phyloP scores from a whole-genome alignment of 2,797 vertebrate genomes.

The Capromys pilorides region DNA sequence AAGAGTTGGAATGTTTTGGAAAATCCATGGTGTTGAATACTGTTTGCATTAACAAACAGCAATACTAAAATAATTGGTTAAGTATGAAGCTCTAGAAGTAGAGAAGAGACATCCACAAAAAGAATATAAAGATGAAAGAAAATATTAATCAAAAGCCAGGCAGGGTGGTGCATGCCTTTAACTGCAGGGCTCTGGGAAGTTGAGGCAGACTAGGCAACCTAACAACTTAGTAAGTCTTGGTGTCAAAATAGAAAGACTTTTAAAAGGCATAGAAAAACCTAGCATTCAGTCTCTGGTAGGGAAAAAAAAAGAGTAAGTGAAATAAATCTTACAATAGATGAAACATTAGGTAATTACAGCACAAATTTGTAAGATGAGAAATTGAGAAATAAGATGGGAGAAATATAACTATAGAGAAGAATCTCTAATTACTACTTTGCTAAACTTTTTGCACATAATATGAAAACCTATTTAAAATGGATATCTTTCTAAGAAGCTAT shows the following conservation, averaged over 20 bases:
- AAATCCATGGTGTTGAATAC: background rate
- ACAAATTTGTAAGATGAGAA: background rate
- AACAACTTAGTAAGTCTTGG: background rate
- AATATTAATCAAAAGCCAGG: background rate
- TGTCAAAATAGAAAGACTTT: background rate
- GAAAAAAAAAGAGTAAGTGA: background rate
- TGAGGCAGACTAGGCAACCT: background rate
- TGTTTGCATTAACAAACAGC: background rate
- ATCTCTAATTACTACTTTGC: background rate
- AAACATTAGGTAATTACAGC: background rate
- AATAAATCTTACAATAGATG: background rate
- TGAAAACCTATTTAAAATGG: background rate
- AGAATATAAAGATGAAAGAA: constrained; percentile 29
- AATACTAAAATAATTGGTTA: constrained; percentile 3
- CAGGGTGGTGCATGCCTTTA: too few species aligned
- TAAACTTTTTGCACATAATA: background rate
- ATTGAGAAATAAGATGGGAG: background rate
- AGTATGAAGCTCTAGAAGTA: constrained; percentile 10
- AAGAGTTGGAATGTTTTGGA: background rate
- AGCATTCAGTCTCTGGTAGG: background rate
- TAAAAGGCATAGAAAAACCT: background rate
- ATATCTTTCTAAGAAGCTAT: background rate
- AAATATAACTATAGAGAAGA: background rate
- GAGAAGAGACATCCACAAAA: background rate
- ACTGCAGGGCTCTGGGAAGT: background rate